phyloP scores from a whole-genome alignment of 1,140 invertebrate species.

The Conus betulinus region DNA sequence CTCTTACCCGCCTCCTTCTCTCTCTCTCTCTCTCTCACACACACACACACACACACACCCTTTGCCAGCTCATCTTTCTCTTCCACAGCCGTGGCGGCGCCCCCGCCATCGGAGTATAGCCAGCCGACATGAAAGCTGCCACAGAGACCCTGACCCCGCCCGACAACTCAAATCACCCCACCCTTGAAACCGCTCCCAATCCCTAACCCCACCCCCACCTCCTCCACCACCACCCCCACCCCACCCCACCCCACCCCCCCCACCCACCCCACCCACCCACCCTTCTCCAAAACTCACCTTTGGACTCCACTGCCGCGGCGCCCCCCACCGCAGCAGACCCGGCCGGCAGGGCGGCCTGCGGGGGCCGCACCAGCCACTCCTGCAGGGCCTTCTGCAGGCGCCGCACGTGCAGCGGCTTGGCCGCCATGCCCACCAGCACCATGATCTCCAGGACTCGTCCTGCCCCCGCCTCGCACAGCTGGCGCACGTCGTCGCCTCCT shows the following conservation, averaged over 20 bases:
- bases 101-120: too few relatives aligned
- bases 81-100: too few relatives aligned
- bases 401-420: conserved; percentile 98
- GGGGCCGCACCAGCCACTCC: conserved; percentile 89
- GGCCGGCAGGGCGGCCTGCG: conserved; percentile 79
- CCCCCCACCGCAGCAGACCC: background rate
- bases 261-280: background rate
- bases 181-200: too few relatives aligned
- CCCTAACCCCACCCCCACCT: too few relatives aligned
- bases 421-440: conserved; percentile 98
- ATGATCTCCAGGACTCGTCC: conserved; percentile 98
- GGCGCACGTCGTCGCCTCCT: conserved; percentile 98
- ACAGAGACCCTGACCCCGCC: too few relatives aligned
- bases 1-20: too few relatives aligned
- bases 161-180: too few relatives aligned
- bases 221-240: too few relatives aligned
- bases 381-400: conserved; percentile 96
- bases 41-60: too few relatives aligned
- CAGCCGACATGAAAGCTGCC: too few relatives aligned
- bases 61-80: too few relatives aligned
- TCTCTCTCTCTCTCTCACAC: too few relatives aligned
- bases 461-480: conserved; percentile 98
- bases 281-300: background rate
- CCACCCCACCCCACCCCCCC: background rate
- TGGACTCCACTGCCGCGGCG: conserved; percentile 30